phyloP scores from a whole-genome alignment of 2,797 vertebrate species.

The Champsocephalus gunnari region DNA sequence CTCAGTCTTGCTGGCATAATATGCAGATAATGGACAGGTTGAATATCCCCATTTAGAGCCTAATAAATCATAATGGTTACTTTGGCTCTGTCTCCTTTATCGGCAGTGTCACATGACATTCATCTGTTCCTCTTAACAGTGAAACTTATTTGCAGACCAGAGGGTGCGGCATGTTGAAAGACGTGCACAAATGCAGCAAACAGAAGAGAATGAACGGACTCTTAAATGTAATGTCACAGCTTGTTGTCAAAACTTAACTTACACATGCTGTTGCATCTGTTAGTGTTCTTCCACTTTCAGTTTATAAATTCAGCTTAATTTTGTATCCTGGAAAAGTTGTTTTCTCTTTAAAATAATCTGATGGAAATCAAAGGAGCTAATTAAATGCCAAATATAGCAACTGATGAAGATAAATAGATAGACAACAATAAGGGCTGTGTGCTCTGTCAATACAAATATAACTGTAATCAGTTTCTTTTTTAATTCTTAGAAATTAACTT shows the following conservation, averaged over 20 bases:
- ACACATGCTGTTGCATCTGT: not conserved
- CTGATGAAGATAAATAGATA: not conserved
- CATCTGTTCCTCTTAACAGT: slow-evolving; percentile 13
- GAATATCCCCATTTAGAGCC: slow-evolving; percentile 22
- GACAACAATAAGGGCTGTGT: not conserved
- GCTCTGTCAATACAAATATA: not conserved
- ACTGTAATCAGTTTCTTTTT: not conserved
- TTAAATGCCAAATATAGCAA: not conserved
- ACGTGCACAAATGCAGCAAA: not conserved
- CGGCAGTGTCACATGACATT: slow-evolving; percentile 16
- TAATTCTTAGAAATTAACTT: not conserved
- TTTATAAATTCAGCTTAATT: not conserved
- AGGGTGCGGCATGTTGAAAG: not conserved
- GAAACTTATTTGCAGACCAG: not conserved
- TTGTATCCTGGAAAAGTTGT: not conserved
- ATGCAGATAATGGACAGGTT: slow-evolving; percentile 19
- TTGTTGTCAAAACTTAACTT: not conserved
- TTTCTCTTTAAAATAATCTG: too few relatives aligned
- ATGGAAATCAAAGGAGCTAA: not conserved
- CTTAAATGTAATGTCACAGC: not conserved
- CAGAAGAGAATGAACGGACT: not conserved
- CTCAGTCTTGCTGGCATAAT: not conserved
- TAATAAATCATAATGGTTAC: slow-evolving; percentile 39
- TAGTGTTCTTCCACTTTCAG: not conserved
- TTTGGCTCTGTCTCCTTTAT: slow-evolving; percentile 17